phyloP scores from a whole-genome alignment of 2,888 invertebrate species.

The Aspidiotus destructor region DNA sequence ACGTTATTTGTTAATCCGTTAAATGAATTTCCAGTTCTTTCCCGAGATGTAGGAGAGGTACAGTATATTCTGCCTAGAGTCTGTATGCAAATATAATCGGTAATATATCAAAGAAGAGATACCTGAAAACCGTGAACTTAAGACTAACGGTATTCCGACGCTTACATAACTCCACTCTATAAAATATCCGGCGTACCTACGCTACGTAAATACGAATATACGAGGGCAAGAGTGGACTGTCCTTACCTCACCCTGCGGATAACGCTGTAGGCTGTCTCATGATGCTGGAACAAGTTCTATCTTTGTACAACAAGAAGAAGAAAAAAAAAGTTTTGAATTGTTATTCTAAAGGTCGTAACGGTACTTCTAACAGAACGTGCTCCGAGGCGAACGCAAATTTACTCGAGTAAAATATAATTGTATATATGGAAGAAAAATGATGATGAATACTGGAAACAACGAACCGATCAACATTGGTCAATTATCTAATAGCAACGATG shows the following conservation, averaged over 20 bases:
- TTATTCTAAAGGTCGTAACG: conserved; percentile 26
- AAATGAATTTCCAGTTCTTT: conserved; percentile 1
- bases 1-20: not conserved
- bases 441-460: not conserved
- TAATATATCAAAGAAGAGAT: conserved; percentile 15
- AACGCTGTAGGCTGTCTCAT: not conserved
- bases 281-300: not conserved
- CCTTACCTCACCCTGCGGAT: not conserved
- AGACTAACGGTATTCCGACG: conserved; percentile 16
- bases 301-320: not conserved
- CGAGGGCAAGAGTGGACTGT: conserved; percentile 12
- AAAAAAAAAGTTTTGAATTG: conserved; percentile 19
- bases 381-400: not conserved
- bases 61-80: not conserved
- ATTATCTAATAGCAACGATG: not conserved
- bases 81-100: conserved; percentile 21
- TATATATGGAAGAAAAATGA: not conserved
- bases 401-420: not conserved
- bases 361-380: conserved; percentile 18
- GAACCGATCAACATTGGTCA: not conserved
- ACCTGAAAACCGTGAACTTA: conserved; percentile 21
- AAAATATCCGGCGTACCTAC: not conserved
- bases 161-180: conserved; percentile 21
- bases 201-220: conserved; percentile 2
- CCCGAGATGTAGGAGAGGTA: not conserved